Evolutionary conservation across 1,140 invertebrate genomes (phyloP).

Genomic region (Calliopsis andreniformis): DNA sequence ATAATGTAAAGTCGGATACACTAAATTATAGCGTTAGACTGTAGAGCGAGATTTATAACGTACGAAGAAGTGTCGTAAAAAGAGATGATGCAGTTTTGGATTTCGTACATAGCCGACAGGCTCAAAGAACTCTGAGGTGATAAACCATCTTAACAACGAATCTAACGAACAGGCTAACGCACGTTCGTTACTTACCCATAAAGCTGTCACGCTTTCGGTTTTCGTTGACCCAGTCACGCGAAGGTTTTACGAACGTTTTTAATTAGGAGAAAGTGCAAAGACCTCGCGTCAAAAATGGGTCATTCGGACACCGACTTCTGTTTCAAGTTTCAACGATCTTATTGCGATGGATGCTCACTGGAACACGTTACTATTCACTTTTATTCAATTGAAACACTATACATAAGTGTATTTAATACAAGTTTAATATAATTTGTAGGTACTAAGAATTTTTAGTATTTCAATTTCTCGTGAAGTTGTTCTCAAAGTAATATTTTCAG

Average conservation of each 20-base stretch:
- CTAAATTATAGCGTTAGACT: not conserved
- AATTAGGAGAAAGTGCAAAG: slow-evolving; percentile 48
- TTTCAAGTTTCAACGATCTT: not conserved
- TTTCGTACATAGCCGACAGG: too few relatives aligned
- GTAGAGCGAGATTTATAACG: not conserved
- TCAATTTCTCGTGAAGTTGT: too few relatives aligned
- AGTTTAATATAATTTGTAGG: too few relatives aligned
- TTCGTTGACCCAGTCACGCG: not conserved
- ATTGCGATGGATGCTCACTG: not conserved
- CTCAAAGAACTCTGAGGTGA: not conserved
- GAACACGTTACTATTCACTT: not conserved
- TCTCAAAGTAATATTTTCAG: too few relatives aligned
- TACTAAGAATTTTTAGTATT: too few relatives aligned
- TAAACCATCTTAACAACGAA: not conserved
- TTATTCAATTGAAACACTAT: not conserved
- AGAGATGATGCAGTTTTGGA: not conserved
- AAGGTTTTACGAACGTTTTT: slow-evolving; percentile 24
- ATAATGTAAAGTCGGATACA: not conserved
- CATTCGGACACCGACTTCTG: not conserved
- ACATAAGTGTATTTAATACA: too few relatives aligned
- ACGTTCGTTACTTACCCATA: too few relatives aligned
- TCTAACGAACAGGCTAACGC: not conserved
- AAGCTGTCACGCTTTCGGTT: slow-evolving; percentile 18
- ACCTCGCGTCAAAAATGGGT: slow-evolving; percentile 9
- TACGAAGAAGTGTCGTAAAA: too few relatives aligned